Conservation (phyloP, 2,113 vertebrate genomes). For the Dunckerocampus dactyliophorus region DNA sequence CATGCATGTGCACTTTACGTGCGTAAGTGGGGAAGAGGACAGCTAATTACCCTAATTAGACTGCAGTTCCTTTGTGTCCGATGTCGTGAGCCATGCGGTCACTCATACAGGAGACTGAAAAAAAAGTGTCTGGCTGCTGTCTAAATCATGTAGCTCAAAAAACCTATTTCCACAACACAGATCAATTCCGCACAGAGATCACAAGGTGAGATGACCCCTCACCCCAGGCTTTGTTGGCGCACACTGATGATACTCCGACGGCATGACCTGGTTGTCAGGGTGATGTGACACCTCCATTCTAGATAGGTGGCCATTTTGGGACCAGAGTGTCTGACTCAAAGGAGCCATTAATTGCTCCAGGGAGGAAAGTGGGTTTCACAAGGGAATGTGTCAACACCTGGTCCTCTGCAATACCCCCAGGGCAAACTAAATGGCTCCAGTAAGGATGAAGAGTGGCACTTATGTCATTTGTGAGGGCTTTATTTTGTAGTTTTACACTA, state of each 20-base stretch:
- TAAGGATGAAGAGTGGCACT: slow-evolving; percentile 25
- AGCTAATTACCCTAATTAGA: slow-evolving; percentile 28
- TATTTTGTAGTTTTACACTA: not conserved
- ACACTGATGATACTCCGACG: slow-evolving; percentile 55
- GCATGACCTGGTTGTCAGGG: slow-evolving; percentile 61
- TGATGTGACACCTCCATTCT: slow-evolving; percentile 60
- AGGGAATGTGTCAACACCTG: slow-evolving; percentile 50
- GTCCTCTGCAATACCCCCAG: slow-evolving; percentile 32
- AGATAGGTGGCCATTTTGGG: slow-evolving; percentile 56
- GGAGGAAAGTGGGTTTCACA: slow-evolving; percentile 41
- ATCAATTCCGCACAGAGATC: slow-evolving; percentile 60
- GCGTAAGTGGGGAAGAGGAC: slow-evolving; percentile 2
- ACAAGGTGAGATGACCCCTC: slow-evolving; percentile 42
- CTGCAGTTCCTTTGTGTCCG: slow-evolving; percentile 13
- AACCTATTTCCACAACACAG: slow-evolving; percentile 60
- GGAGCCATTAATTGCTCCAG: slow-evolving; percentile 60
- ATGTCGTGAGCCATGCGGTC: slow-evolving; percentile 29
- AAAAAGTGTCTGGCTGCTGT: slow-evolving; percentile 28
- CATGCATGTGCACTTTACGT: slow-evolving; percentile 9
- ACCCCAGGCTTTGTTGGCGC: slow-evolving; percentile 50
- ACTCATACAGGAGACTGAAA: slow-evolving; percentile 30
- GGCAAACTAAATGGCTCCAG: slow-evolving; percentile 29
- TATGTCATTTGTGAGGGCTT: slow-evolving; percentile 18
- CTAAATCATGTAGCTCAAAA: slow-evolving; percentile 48
- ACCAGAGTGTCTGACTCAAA: slow-evolving; percentile 38